Conservation (phyloP, 2,113 vertebrate species). For the Kryptolebias marmoratus region DNA sequence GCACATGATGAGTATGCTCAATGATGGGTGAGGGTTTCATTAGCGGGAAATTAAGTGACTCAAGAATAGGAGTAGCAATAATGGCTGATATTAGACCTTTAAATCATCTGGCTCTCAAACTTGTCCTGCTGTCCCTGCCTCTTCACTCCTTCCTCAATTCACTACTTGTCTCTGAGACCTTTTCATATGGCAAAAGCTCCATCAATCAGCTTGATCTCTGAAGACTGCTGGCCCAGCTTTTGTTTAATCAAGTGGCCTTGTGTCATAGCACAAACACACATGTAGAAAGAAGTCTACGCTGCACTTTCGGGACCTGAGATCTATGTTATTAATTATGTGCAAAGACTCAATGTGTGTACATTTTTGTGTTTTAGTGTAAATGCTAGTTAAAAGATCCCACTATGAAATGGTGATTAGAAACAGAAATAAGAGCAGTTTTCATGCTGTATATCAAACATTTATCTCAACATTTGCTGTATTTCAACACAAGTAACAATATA, state of each 20-base stretch:
- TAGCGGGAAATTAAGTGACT: conserved; percentile 70
- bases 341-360: background rate
- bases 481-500: too few species aligned
- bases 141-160: conserved; percentile 28
- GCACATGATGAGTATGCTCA: conserved; percentile 64
- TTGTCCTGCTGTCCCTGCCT: conserved; percentile 37
- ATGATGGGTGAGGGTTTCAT: conserved; percentile 74
- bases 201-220: conserved; percentile 52
- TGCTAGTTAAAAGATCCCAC: too few species aligned
- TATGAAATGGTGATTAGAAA: too few species aligned
- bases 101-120: conserved; percentile 69
- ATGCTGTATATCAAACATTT: too few species aligned
- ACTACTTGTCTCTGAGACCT: conserved; percentile 36
- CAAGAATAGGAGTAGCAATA: conserved; percentile 72
- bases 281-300: conserved; percentile 23
- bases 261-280: conserved; percentile 43
- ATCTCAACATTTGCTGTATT: too few species aligned
- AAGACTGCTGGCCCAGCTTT: conserved; percentile 34
- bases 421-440: too few species aligned
- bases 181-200: conserved; percentile 44
- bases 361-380: too few species aligned
- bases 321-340: too few species aligned
- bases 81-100: conserved; percentile 74
- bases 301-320: background rate
- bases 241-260: conserved; percentile 62